These are phyloP conservation scores for Frankliniella fusca DNA, from an alignment of 2,888 invertebrate species.

Conservation along the genomic window DNA sequence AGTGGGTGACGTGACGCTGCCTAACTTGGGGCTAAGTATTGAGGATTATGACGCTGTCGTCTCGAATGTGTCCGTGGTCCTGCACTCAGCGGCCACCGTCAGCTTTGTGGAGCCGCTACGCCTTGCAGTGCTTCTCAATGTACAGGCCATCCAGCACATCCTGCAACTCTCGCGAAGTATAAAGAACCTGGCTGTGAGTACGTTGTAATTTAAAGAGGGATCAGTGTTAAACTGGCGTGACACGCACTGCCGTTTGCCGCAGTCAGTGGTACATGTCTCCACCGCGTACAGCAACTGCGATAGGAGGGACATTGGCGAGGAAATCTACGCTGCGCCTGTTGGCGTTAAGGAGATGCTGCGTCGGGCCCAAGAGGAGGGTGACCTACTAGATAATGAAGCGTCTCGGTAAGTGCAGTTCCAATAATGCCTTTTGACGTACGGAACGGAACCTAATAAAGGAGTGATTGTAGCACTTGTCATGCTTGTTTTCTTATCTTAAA, in stretches of 20 bases:
- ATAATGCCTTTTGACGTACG: too few relatives aligned
- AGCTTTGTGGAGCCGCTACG: constrained; percentile 55
- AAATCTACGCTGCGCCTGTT: constrained; percentile 49
- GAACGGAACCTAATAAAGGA: too few relatives aligned
- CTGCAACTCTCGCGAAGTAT: constrained; percentile 52
- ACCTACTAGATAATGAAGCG: background rate
- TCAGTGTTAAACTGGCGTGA: background rate
- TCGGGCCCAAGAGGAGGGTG: background rate
- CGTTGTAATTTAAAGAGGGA: too few relatives aligned
- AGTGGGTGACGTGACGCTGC: constrained; percentile 44
- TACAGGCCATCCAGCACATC: constrained; percentile 51
- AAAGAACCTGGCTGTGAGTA: constrained; percentile 47
- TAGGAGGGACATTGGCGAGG: constrained; percentile 47
- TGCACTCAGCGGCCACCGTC: constrained; percentile 58
- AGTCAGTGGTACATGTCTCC: constrained; percentile 70
- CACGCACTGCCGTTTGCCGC: background rate
- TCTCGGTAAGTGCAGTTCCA: too few relatives aligned
- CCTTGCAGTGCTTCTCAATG: constrained; percentile 54
- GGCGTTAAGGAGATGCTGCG: constrained; percentile 47
- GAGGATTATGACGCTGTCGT: constrained; percentile 45
- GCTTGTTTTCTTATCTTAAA: background rate
- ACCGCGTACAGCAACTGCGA: constrained; percentile 70
- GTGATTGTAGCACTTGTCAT: too few relatives aligned
- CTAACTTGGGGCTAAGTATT: constrained; percentile 42
- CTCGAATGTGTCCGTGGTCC: constrained; percentile 51